Conservation (phyloP, 2,888 invertebrate species). For the Cerastis leucographa region DNA sequence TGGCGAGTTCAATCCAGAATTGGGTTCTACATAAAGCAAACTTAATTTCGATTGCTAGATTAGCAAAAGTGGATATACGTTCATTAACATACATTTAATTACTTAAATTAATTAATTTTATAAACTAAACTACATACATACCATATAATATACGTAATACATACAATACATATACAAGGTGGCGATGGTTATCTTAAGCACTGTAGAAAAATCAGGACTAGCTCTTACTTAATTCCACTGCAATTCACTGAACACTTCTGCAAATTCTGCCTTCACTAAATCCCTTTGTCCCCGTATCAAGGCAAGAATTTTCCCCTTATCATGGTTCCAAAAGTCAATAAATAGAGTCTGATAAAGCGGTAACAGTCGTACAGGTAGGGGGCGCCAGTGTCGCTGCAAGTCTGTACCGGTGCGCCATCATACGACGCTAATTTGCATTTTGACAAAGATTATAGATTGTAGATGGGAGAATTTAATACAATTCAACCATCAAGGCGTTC, state of each 20-base stretch:
- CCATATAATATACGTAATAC: too few relatives aligned
- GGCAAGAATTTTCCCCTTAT: not conserved
- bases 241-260: not conserved
- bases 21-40: too few relatives aligned
- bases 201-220: not conserved
- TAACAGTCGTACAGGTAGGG: conserved; percentile 43
- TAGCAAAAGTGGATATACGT: too few relatives aligned
- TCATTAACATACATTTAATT: too few relatives aligned
- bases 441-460: conserved; percentile 66
- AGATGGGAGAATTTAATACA: conserved; percentile 19
- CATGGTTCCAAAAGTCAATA: conserved; percentile 21
- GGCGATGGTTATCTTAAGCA: too few relatives aligned
- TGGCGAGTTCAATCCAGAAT: too few relatives aligned
- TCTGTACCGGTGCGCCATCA: conserved; percentile 47
- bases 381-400: conserved; percentile 46
- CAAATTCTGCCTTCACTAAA: not conserved
- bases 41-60: too few relatives aligned
- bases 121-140: too few relatives aligned
- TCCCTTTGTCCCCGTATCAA: not conserved
- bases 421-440: conserved; percentile 75
- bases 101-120: too few relatives aligned
- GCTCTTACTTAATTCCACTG: too few relatives aligned
- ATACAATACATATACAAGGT: too few relatives aligned
- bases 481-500: not conserved
- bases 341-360: conserved; percentile 30